Evolutionary conservation across 2,888 invertebrate species (phyloP).

Genomic region (Blera fallax): DNA sequence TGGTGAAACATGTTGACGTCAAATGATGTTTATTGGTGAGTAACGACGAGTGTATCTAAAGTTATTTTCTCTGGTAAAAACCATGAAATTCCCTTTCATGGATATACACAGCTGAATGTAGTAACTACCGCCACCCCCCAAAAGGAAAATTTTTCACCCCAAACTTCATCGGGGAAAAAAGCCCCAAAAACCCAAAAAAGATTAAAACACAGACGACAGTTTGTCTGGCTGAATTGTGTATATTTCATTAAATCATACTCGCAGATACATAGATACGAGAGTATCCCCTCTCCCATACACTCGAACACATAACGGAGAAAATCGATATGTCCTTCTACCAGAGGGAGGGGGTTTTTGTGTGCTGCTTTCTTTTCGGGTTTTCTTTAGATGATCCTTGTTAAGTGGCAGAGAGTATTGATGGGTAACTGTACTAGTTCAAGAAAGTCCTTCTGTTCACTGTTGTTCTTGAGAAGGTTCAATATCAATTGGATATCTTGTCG

Average conservation of each 20-base stretch:
- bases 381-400: slow-evolving; percentile 17
- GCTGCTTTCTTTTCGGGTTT: neutral
- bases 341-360: neutral
- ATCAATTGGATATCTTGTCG: slow-evolving; percentile 63
- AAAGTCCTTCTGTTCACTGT: neutral
- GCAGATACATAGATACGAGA: neutral
- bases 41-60: slow-evolving; percentile 55
- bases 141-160: neutral
- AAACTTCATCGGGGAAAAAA: slow-evolving; percentile 18
- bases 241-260: slow-evolving; percentile 61
- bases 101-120: slow-evolving; percentile 45
- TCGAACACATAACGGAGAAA: slow-evolving; percentile 24
- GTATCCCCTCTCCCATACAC: neutral
- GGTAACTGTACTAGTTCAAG: neutral
- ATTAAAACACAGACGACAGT: slow-evolving; percentile 69
- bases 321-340: slow-evolving; percentile 59
- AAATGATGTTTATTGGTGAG: slow-evolving; percentile 80
- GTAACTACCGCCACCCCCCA: neutral
- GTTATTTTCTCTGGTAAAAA: slow-evolving; percentile 40
- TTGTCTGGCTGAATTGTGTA: slow-evolving; percentile 66
- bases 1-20: slow-evolving; percentile 78
- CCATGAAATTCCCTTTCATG: slow-evolving; percentile 46
- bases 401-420: neutral
- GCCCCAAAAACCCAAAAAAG: slow-evolving; percentile 1
- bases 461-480: slow-evolving; percentile 58